Evolutionary conservation across 2,797 vertebrate genomes (phyloP), one percentile per base, ranked within the genome.

Genomic region (Myotis vivesi): DNA sequence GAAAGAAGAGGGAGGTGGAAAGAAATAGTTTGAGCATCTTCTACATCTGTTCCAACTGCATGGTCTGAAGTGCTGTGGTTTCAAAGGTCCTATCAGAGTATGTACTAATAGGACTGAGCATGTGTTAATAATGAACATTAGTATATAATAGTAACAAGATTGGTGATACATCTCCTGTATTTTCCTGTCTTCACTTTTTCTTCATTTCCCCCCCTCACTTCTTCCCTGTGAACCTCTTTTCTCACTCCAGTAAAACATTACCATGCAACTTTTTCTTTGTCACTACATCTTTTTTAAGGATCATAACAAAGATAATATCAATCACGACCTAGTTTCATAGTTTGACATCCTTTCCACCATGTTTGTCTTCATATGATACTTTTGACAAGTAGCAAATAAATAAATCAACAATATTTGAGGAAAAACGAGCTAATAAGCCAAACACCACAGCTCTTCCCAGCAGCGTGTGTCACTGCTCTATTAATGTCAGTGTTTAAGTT

Each of bases 401-500:
- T 49, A 73, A 95, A 92, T 75, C 30, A 94, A 94, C 89, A 97
- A 8, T 92, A 84, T 94, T 96, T 72, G 36, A 49, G 91, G 97
- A 38, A 96, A 96, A 97, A 92, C 6, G 86, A 84, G 44, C 46
- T 79, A 62, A n/a, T 84, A 57, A 94, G 94, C 81, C 96, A 97
- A 98, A 92, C 57, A 55, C 68, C 59, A 57, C 91, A 95, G 94
- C 93, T 95, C 92, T 95, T 98, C 6, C 4, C 81, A 97, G 79
- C 96, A 92, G 81, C 79, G 86, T 64, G 81, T 96, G 44, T 77
- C 96, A 68, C 94, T 94, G 79, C 89, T 97, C 93, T 94, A 84
- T 97, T 97, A 97, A 95, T 96, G 97, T 96, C 90, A 82, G 6
- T 88, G 87, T 96, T 88, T 93, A 73, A 76, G 49, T 90, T 73